A percentile compares a stretch with the other conserved stretches of the same genome.
phyloP scores from a whole-genome alignment of 1,140 invertebrate species.

The Rhyzopertha dominica region DNA sequence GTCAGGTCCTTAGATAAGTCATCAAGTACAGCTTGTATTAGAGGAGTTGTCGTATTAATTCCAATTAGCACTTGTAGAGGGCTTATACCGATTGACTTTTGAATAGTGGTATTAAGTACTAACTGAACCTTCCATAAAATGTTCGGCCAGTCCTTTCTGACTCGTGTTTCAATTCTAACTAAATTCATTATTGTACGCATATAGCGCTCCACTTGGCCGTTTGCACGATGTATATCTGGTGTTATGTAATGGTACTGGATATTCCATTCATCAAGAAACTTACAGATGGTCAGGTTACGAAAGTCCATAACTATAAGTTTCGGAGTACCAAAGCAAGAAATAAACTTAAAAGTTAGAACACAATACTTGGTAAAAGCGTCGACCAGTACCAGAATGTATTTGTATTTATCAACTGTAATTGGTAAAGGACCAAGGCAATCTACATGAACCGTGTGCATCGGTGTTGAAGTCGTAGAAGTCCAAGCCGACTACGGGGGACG shows the following conservation, averaged over 20 bases:
- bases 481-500: neutral
- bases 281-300: no score
- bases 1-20: no score
- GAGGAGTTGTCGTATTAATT: no score
- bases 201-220: slow-evolving; percentile 37
- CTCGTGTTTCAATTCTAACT: slow-evolving; percentile 18
- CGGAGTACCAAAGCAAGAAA: no score
- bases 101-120: slow-evolving; percentile 16
- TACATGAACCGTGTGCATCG: slow-evolving; percentile 31
- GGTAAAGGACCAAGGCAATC: slow-evolving; percentile 32
- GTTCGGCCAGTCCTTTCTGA: slow-evolving; percentile 10
- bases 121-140: slow-evolving; percentile 17
- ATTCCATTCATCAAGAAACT: slow-evolving; percentile 2
- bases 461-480: no score
- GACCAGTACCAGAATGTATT: slow-evolving; percentile 7
- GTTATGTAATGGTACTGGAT: slow-evolving; percentile 17
- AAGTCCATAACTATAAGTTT: no score
- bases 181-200: slow-evolving; percentile 32
- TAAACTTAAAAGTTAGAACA: no score
- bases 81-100: slow-evolving; percentile 16
- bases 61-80: slow-evolving; percentile 12
- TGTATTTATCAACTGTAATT: slow-evolving; percentile 17
- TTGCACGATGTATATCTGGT: slow-evolving; percentile 26
- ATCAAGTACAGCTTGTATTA: no score
- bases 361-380: slow-evolving; percentile 16